Evolutionary conservation across 2,888 invertebrate genomes (phyloP).

Genomic region (Actias luna): DNA sequence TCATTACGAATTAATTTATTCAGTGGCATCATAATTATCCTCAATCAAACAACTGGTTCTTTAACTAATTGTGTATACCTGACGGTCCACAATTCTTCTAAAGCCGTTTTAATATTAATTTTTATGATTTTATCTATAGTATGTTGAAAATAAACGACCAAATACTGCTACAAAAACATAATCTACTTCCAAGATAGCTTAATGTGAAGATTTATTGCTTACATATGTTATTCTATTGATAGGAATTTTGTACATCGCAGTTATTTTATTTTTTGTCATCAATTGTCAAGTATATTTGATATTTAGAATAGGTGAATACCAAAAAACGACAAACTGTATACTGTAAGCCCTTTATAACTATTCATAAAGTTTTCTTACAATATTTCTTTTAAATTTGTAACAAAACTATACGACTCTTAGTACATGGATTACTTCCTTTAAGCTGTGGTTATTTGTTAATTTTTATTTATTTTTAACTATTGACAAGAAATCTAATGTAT

Average conservation of each 20-base stretch:
- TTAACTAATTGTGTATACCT: neutral
- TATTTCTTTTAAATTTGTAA: no score
- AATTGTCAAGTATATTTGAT: neutral
- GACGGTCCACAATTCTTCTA: neutral
- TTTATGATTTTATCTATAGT: constrained; percentile 2
- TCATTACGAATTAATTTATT: neutral
- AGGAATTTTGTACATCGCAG: neutral
- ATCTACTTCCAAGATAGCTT: neutral
- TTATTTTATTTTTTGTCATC: neutral
- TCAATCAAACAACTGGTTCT: neutral
- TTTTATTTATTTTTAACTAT: no score
- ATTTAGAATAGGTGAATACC: neutral
- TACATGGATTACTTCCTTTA: no score
- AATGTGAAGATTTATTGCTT: neutral
- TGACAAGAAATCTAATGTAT: no score
- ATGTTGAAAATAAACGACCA: neutral
- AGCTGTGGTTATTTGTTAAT: no score
- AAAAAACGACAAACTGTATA: neutral
- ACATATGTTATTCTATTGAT: neutral
- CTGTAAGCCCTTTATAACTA: no score
- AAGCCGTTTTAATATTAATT: neutral
- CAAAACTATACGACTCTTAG: no score
- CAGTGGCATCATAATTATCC: neutral
- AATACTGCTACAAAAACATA: neutral
- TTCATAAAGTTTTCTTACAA: no score